phyloP scores from a whole-genome alignment of 2,888 invertebrate species.

The Drosophila cognata region DNA sequence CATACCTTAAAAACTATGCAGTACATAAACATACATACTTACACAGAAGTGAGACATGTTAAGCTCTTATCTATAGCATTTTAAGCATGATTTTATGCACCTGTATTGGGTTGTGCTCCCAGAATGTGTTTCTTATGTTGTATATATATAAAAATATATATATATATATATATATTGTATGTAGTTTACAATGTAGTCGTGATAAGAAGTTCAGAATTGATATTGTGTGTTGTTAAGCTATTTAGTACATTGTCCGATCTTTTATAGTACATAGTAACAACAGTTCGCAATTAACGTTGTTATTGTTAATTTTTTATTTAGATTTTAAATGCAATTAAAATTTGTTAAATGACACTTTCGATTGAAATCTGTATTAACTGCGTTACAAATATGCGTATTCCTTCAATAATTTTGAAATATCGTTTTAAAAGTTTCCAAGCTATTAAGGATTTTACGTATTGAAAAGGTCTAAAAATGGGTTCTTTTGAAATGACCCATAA shows the following conservation, averaged over 20 bases:
- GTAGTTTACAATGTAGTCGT: slow-evolving; percentile 35
- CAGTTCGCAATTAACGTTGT: slow-evolving; percentile 25
- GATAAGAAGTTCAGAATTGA: slow-evolving; percentile 32
- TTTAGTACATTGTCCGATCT: slow-evolving; percentile 24
- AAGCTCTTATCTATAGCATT: slow-evolving; percentile 16
- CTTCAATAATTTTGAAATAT: neutral
- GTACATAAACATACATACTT: slow-evolving; percentile 7
- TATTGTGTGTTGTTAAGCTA: slow-evolving; percentile 41
- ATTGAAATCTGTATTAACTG: neutral
- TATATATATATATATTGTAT: neutral
- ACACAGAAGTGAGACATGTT: slow-evolving; percentile 15
- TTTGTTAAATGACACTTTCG: slow-evolving; percentile 19
- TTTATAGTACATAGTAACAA: slow-evolving; percentile 11
- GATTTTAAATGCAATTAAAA: slow-evolving; percentile 13
- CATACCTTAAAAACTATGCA: slow-evolving; percentile 35
- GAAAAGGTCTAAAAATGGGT: neutral
- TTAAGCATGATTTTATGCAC: slow-evolving; percentile 30
- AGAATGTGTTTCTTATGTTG: slow-evolving; percentile 49
- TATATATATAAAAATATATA: neutral
- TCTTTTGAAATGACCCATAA: neutral
- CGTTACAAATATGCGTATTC: too few species aligned
- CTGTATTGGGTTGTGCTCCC: slow-evolving; percentile 44
- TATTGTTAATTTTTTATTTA: slow-evolving; percentile 31
- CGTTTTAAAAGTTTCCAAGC: neutral
- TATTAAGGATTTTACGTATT: neutral